Evolutionary conservation across 1,140 invertebrate species (phyloP).

Genomic region (Nymphalis io): DNA sequence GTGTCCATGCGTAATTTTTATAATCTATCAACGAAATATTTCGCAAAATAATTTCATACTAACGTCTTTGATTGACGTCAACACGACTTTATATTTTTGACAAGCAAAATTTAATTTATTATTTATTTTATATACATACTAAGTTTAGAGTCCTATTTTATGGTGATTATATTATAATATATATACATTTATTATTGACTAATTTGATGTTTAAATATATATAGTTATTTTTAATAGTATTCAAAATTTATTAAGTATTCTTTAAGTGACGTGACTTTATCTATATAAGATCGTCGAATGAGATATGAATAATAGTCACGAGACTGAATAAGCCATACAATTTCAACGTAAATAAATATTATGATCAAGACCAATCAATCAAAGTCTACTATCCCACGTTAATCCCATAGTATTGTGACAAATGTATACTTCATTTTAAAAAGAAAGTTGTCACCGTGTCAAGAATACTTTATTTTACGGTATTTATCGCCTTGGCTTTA

Average conservation of each 20-base stretch:
- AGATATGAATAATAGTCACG: background rate
- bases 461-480: background rate
- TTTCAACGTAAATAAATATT: conserved; percentile 2
- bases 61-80: background rate
- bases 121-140: no score
- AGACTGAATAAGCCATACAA: background rate
- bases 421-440: background rate
- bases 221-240: no score
- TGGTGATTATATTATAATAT: no score
- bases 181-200: no score
- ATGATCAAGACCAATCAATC: conserved; percentile 4
- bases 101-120: background rate
- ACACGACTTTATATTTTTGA: background rate
- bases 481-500: conserved; percentile 1
- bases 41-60: conserved; percentile 5
- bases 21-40: conserved; percentile 19
- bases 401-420: background rate
- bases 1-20: conserved; percentile 33
- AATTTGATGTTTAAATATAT: no score
- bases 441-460: conserved; percentile 1
- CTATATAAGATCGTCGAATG: background rate
- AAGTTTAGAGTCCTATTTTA: no score
- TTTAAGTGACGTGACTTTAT: background rate
- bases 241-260: background rate
- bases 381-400: background rate